Evolutionary conservation across 2,888 invertebrate genomes (phyloP), one percentile per base, ranked within the genome.

Genomic region (Melanotus villosus): DNA sequence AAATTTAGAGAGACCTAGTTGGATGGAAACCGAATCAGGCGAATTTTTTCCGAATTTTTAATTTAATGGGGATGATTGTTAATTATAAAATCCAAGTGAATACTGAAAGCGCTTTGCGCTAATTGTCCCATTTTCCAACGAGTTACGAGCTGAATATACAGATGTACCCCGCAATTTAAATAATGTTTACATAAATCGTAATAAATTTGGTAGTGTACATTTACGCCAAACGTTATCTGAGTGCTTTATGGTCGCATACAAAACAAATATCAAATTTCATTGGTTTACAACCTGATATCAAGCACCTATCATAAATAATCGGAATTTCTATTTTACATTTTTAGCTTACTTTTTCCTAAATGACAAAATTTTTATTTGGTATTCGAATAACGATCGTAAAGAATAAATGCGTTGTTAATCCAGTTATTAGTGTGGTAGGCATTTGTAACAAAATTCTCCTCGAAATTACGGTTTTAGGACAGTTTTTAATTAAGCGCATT

Each of bases 241-340:
- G 41, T 50, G 62, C 50, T 62, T 62, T 50, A 52, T 52, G 52
- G 52, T 30, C 52, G 26, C 52, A 52, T 34, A 52, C 26, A 65
- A 65, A 65, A 56, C 65, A 65, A 65, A 65, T 65, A 65, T 57
- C 65, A 56, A 65, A 65, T 65, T 65, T 57, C 57, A 65, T 57
- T 57, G 65, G 65, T 45, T 18, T 57, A 23, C 54, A 57, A 34
- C 32, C 26, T 38, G 26, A 56, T 52, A 50, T 12, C 38, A 52
- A 23, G 36, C 36, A 52, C 38, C 62, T 43, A 43, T 45, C 43
- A 59, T 45, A 30, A 59, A 59, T 45, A 59, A 59, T 43, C 30
- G 47, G n/a, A 21, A 38, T 62, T 62, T 62, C 50, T 50, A 62
- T 52, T 62, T 52, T 26, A 41, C 45, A 45, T 45, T 59, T 45